A percentile compares a stretch with the other conserved stretches of the same genome.
Evolutionary conservation across 2,797 vertebrate species (phyloP).

Genomic region (Acomys russatus): DNA sequence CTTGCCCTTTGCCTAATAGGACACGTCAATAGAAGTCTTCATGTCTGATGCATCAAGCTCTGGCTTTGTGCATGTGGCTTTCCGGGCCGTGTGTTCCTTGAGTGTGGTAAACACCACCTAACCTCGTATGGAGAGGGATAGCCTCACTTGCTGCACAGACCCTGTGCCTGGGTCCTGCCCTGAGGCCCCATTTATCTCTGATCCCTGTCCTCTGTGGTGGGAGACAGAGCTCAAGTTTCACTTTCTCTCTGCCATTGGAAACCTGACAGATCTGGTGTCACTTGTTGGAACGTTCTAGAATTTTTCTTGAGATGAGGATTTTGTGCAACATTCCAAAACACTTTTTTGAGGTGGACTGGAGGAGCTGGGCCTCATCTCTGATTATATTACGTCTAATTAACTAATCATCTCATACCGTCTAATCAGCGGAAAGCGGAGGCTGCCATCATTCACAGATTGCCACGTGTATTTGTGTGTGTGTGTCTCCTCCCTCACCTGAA

Average conservation of each 20-base stretch:
- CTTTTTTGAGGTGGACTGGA: background rate
- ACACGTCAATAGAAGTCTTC: background rate
- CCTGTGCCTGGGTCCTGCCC: background rate
- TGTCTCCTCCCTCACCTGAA: fast-evolving
- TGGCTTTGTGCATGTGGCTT: background rate
- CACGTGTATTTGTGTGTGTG: background rate
- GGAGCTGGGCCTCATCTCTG: background rate
- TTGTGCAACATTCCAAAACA: background rate
- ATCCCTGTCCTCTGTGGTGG: fast-evolving
- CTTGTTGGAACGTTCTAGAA: background rate
- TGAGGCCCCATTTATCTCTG: background rate
- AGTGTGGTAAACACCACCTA: background rate
- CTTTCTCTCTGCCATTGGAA: fast-evolving
- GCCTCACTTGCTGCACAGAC: no score
- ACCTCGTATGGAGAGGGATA: fast-evolving
- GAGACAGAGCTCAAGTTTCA: fast-evolving
- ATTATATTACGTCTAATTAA: background rate
- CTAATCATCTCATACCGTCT: background rate
- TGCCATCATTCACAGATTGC: background rate
- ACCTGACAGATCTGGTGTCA: fast-evolving
- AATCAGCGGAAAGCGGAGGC: background rate
- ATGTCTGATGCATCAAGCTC: background rate
- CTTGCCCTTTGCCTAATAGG: no score
- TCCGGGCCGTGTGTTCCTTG: background rate
- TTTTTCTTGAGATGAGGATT: background rate